Conservation (phyloP, 2,797 vertebrate genomes). For the Pangasius larnaudii region DNA sequence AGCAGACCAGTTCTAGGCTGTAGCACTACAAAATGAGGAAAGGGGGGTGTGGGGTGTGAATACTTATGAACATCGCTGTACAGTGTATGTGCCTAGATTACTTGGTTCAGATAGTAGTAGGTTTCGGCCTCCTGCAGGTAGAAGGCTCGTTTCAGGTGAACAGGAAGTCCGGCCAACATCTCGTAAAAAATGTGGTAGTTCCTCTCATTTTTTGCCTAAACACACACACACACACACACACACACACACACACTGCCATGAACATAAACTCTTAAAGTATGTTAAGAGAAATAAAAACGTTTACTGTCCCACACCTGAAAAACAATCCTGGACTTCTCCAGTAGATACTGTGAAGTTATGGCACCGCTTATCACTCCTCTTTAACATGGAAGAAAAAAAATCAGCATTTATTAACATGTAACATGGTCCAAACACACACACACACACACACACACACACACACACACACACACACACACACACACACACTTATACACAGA, state of each 20-base stretch:
- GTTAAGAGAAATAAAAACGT: background rate
- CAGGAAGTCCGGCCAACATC: constrained; percentile 90
- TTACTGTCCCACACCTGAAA: constrained; percentile 84
- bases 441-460: background rate
- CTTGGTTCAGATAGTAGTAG: constrained; percentile 98
- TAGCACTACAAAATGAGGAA: background rate
- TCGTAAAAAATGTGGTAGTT: constrained; percentile 99
- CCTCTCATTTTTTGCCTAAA: constrained; percentile 91
- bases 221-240: constrained; percentile 39
- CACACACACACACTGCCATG: constrained; percentile 30
- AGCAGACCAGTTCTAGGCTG: background rate
- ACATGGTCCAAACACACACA: background rate
- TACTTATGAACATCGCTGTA: background rate
- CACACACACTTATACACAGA: background rate
- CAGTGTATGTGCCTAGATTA: constrained; percentile 55
- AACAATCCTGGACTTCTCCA: constrained; percentile 97
- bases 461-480: background rate
- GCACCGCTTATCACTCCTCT: constrained; percentile 95
- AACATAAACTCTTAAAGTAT: background rate
- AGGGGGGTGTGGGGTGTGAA: background rate
- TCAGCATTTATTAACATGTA: background rate
- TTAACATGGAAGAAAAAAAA: constrained; percentile 38
- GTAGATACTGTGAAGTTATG: constrained; percentile 99
- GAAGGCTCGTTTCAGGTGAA: constrained; percentile 81
- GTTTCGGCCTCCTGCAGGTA: constrained; percentile 94